phyloP scores from a whole-genome alignment of 2,113 vertebrate genomes.

The Dromiciops gliroides region DNA sequence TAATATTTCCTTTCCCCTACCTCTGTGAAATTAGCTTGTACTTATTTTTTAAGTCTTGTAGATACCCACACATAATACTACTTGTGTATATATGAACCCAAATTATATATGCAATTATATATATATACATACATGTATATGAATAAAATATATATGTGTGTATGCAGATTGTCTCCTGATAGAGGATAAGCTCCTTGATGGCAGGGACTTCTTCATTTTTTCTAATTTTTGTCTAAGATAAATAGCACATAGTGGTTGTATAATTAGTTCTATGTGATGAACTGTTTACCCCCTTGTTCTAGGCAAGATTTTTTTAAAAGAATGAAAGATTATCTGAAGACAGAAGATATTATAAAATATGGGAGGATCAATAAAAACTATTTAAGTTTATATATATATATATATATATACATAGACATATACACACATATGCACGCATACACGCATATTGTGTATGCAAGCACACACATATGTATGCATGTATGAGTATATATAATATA shows the following conservation, averaged over 20 bases:
- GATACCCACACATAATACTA: neutral
- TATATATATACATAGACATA: too few relatives aligned
- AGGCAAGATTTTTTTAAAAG: too few relatives aligned
- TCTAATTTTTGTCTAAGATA: too few relatives aligned
- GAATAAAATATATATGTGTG: rapidly evolving
- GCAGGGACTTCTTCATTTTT: neutral
- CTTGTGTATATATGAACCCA: neutral
- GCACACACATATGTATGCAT: too few relatives aligned
- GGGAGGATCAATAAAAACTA: neutral
- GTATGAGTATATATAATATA: too few relatives aligned
- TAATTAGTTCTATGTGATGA: too few relatives aligned
- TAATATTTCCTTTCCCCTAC: neutral
- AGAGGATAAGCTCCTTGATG: neutral
- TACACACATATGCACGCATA: too few relatives aligned
- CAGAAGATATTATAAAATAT: neutral
- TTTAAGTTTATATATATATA: too few relatives aligned
- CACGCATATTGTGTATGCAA: too few relatives aligned
- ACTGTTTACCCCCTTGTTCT: too few relatives aligned
- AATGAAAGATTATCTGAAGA: neutral
- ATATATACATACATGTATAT: neutral
- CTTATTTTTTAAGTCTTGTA: neutral
- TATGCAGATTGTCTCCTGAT: neutral
- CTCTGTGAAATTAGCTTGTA: neutral
- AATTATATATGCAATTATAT: neutral
- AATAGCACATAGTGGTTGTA: too few relatives aligned